phyloP scores from a whole-genome alignment of 2,888 invertebrate genomes.

The Apodemia mormo region DNA sequence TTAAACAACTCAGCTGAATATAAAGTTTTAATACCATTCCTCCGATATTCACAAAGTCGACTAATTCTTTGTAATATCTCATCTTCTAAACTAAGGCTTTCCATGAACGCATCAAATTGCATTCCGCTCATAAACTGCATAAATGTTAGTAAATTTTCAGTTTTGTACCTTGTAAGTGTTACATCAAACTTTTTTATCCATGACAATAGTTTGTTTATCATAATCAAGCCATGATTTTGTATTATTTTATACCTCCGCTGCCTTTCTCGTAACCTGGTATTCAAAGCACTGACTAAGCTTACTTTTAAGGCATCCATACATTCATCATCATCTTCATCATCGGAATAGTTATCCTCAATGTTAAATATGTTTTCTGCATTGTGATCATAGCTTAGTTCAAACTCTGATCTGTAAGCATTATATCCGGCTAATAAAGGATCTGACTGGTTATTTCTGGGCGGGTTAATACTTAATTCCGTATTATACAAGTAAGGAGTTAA shows the following conservation, averaged over 20 bases:
- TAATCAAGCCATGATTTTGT: constrained; percentile 89
- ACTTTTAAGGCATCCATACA: constrained; percentile 85
- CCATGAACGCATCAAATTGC: constrained; percentile 89
- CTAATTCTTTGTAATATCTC: constrained; percentile 84
- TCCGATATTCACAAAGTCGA: constrained; percentile 84
- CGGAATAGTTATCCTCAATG: constrained; percentile 65
- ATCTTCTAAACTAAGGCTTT: constrained; percentile 86
- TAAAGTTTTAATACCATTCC: constrained; percentile 86
- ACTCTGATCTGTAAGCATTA: constrained; percentile 92
- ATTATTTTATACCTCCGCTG: constrained; percentile 87
- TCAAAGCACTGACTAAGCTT: constrained; percentile 87
- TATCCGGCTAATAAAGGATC: constrained; percentile 88
- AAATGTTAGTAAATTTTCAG: constrained; percentile 85
- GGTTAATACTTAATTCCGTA: constrained; percentile 85
- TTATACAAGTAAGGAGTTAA: constrained; percentile 84
- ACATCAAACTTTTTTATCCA: constrained; percentile 87
- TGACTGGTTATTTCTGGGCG: constrained; percentile 83
- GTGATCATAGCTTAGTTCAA: constrained; percentile 91
- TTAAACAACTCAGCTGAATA: constrained; percentile 84
- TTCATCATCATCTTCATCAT: constrained; percentile 74
- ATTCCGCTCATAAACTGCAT: constrained; percentile 88
- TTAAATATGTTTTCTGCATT: constrained; percentile 88
- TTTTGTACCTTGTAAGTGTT: constrained; percentile 80
- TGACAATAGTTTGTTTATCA: constrained; percentile 85
- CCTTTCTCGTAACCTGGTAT: constrained; percentile 88